These are phyloP conservation scores for Flexamia atlantica DNA, from an alignment of 2,888 invertebrate species.

Conservation along the genomic window DNA sequence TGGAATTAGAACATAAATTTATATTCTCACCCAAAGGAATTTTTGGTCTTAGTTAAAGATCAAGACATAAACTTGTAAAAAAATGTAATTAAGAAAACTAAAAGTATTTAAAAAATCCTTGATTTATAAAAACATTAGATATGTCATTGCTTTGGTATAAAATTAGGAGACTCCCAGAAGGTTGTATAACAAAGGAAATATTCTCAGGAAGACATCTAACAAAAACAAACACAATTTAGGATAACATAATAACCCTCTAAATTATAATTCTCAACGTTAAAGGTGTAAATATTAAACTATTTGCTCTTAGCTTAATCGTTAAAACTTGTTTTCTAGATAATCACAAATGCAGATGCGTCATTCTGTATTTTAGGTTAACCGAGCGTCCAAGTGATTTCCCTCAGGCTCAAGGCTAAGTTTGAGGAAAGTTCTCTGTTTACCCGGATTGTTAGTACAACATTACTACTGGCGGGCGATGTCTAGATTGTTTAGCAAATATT, in stretches of 20 bases:
- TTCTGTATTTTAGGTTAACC: not conserved
- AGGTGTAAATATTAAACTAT: not conserved
- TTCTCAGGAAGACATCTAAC: not conserved
- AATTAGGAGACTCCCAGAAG: too few relatives aligned
- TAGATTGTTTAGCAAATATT: not conserved
- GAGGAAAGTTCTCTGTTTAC: slow-evolving; percentile 29
- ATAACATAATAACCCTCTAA: not conserved
- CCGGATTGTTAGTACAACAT: not conserved
- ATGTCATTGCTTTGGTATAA: too few relatives aligned
- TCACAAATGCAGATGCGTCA: not conserved
- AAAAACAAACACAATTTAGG: not conserved
- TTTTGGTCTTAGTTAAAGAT: too few relatives aligned
- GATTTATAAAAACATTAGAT: too few relatives aligned
- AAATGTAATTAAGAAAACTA: too few relatives aligned
- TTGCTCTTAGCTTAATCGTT: not conserved
- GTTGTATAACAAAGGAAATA: too few relatives aligned
- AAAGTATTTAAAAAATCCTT: too few relatives aligned
- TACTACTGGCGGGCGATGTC: not conserved
- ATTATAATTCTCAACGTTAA: not conserved
- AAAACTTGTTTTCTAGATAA: slow-evolving; percentile 13
- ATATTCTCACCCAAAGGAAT: too few relatives aligned
- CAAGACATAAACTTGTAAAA: too few relatives aligned
- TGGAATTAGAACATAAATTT: too few relatives aligned
- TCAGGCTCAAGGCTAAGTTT: slow-evolving; percentile 5
- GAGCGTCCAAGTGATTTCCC: slow-evolving; percentile 7